phyloP scores from a whole-genome alignment of 1,140 invertebrate genomes.

The Oreohelix idahoensis region DNA sequence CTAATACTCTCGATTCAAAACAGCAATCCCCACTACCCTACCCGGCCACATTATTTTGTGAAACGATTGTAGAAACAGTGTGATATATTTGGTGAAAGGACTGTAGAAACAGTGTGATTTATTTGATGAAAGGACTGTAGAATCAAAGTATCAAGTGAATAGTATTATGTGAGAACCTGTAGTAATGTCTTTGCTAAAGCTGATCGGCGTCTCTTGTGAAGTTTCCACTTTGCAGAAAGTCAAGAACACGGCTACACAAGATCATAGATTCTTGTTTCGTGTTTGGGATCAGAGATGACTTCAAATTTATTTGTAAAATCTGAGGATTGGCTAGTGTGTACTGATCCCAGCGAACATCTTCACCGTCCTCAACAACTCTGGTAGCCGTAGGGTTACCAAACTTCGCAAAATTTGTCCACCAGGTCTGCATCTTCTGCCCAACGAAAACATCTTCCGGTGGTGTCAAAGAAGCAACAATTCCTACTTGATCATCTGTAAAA shows the following conservation, averaged over 20 bases:
- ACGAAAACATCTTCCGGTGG: neutral
- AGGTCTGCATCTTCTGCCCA: neutral
- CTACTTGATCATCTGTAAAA: neutral
- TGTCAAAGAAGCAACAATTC: neutral
- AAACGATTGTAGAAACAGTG: no score
- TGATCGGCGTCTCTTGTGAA: conserved; percentile 65
- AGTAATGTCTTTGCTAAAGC: no score
- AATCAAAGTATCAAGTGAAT: no score
- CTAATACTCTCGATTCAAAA: no score
- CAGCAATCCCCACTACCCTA: no score
- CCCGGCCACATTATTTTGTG: no score
- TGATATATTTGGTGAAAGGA: no score
- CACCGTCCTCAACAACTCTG: neutral
- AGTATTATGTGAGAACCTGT: no score
- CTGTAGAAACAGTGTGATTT: no score
- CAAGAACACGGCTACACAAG: neutral
- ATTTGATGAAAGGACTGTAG: no score
- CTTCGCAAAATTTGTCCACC: conserved; percentile 32
- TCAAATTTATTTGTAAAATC: neutral
- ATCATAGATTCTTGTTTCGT: neutral
- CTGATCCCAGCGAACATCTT: conserved; percentile 3
- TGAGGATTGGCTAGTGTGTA: neutral
- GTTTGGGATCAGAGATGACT: neutral
- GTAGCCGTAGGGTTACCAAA: conserved; percentile 27
- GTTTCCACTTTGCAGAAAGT: neutral